These are phyloP conservation scores for Chrysolina americana DNA, from an alignment of 2,888 invertebrate species.

Conservation along the genomic window DNA sequence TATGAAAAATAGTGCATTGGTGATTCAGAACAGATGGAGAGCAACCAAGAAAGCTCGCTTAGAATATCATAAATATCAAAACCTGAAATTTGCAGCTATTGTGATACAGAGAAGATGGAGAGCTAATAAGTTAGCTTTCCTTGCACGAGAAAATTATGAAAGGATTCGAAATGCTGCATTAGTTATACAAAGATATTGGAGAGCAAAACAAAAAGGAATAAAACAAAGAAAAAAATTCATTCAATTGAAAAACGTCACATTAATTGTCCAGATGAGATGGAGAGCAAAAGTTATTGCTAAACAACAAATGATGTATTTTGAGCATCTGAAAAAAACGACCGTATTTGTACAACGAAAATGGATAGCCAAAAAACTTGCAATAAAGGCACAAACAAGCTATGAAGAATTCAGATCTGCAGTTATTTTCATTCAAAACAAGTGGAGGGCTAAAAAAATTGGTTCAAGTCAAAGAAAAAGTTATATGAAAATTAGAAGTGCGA, in stretches of 20 bases:
- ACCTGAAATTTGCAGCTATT: constrained; percentile 47
- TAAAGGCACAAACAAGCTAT: constrained; percentile 59
- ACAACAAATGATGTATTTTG: constrained; percentile 13
- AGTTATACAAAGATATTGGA: constrained; percentile 56
- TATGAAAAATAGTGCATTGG: constrained; percentile 46
- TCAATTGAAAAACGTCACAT: constrained; percentile 35
- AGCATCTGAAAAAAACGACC: constrained; percentile 49
- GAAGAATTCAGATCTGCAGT: not conserved
- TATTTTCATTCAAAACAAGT: constrained; percentile 60
- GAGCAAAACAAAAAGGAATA: constrained; percentile 47
- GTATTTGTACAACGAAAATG: constrained; percentile 27
- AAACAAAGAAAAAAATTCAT: constrained; percentile 29
- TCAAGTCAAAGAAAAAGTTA: constrained; percentile 50
- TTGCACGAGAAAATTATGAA: constrained; percentile 30
- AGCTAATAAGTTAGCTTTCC: constrained; percentile 23
- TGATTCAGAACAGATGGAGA: constrained; percentile 63
- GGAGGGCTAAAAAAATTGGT: constrained; percentile 59
- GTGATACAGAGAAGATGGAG: constrained; percentile 55
- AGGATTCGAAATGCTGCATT: constrained; percentile 34
- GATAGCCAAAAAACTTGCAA: constrained; percentile 61
- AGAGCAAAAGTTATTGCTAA: constrained; percentile 24
- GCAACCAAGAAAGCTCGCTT: constrained; percentile 54
- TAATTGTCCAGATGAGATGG: constrained; percentile 42
- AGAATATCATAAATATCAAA: constrained; percentile 50
- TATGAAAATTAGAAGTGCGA: constrained; percentile 50